Base-by-base conservation (phyloP, 2,797 vertebrate species). In the Galaxias olidus region DNA sequence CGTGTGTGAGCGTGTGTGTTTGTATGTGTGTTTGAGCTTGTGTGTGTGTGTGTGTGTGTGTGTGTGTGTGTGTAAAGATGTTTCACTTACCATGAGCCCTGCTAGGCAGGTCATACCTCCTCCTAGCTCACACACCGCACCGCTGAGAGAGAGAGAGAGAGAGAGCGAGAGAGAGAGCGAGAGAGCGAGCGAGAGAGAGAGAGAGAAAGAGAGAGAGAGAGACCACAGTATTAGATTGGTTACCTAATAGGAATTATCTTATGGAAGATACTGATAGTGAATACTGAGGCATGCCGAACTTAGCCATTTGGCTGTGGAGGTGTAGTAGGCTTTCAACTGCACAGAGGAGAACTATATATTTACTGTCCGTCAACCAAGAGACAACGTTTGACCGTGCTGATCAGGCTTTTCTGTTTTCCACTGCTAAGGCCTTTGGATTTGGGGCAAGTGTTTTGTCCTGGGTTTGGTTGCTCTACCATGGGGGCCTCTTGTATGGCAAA, bases 61-160 rank as follows among this genome's bases (percentile, higher is more conserved):
- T 66, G 71, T 69, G 60, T 54, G 53, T 59, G 9, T 18, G 19
- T 57, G 48, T 51, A n/a, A 19, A 11, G 42, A 43, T 61, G 49
- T 72, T 66, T 77, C 86, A 95, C 96, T 95, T 98, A 99, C 97
- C 96, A 98, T 98, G 89, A 99, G 95, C 81, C 96, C 97, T 88
- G 96, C 96, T 84, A 99, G 96, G 93, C 96, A 98, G 89, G 97
- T 98, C 97, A 98, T 98, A 83, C 97, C 97, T 93, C 97, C 96
- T 89, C 97, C 97, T 88, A 99, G 92, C 92, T 99, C 97, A 89
- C 97, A 98, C 92, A 98, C 96, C 86, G 96, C 94, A 86, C 94
- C 96, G 91, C 97, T 98, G 93, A 84, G 91, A 94, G 86, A 92
- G 82, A 75, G 66, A 82, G 64, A 81, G 53, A 64, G 61, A 71